Conservation (phyloP, 2,888 invertebrate species). For the Platycheirus albimanus region DNA sequence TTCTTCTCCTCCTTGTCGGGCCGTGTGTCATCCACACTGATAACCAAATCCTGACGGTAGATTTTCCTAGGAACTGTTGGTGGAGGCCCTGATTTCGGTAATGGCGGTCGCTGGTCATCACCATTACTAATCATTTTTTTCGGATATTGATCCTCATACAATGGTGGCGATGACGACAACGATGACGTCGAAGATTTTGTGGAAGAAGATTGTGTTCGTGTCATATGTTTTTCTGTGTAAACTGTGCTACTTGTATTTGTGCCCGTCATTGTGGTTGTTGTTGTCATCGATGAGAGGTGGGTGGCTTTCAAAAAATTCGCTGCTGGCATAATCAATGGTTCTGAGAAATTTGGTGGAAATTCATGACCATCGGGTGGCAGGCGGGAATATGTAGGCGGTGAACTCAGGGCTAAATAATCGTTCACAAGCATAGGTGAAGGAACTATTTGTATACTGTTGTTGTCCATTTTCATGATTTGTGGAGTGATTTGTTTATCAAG, state of each 20-base stretch:
- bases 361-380: conserved; percentile 83
- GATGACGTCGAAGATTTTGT: conserved; percentile 30
- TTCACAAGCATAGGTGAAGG: conserved; percentile 80
- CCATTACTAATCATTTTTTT: conserved; percentile 45
- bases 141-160: conserved; percentile 59
- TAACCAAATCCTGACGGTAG: conserved; percentile 82
- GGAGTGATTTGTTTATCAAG: conserved; percentile 73
- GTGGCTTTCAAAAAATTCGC: conserved; percentile 77
- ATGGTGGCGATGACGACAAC: conserved; percentile 51
- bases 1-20: conserved; percentile 68
- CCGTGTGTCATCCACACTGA: conserved; percentile 81
- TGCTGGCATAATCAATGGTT: conserved; percentile 81
- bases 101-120: conserved; percentile 79
- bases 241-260: conserved; percentile 74
- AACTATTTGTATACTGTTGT: conserved; percentile 76
- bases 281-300: conserved; percentile 76
- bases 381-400: conserved; percentile 82
- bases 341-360: conserved; percentile 82
- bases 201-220: conserved; percentile 76
- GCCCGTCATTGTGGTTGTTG: conserved; percentile 76
- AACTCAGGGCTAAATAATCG: conserved; percentile 80
- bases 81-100: conserved; percentile 82
- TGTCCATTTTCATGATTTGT: conserved; percentile 76
- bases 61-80: conserved; percentile 81
- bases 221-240: conserved; percentile 77